phyloP scores from a whole-genome alignment of 2,113 vertebrate genomes.

The Puntigrus tetrazona region DNA sequence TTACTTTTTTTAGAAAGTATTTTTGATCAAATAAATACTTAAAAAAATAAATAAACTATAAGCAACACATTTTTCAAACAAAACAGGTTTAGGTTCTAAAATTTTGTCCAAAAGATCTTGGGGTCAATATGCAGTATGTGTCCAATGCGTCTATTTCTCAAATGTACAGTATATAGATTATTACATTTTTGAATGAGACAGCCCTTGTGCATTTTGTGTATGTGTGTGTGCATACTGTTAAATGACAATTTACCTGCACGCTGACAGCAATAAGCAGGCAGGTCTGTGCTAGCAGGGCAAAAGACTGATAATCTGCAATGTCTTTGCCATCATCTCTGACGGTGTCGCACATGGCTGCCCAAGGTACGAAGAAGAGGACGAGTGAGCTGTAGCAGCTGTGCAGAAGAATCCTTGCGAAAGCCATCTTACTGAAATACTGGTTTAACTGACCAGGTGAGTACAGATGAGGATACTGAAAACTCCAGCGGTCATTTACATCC shows the following conservation, averaged over 20 bases:
- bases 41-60: no score
- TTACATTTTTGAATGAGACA: no score
- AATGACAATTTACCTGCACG: constrained; percentile 77
- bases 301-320: constrained; percentile 91
- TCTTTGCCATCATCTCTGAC: constrained; percentile 86
- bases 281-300: constrained; percentile 87
- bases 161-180: neutral
- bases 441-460: constrained; percentile 89
- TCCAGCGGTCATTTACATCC: constrained; percentile 94
- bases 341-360: constrained; percentile 80
- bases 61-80: neutral
- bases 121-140: neutral
- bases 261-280: constrained; percentile 85
- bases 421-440: constrained; percentile 86
- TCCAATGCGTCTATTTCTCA: neutral
- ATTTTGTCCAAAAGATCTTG: neutral
- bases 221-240: neutral
- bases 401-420: constrained; percentile 82
- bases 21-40: no score
- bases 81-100: neutral
- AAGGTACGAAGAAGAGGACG: constrained; percentile 91
- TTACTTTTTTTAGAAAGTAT: no score
- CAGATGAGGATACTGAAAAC: constrained; percentile 85
- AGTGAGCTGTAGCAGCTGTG: constrained; percentile 93
- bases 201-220: neutral